These are phyloP conservation scores for Ophiothrix spiculata DNA, from an alignment of 35 echinoderm and acorn worm genomes.

Conservation along the genomic window DNA sequence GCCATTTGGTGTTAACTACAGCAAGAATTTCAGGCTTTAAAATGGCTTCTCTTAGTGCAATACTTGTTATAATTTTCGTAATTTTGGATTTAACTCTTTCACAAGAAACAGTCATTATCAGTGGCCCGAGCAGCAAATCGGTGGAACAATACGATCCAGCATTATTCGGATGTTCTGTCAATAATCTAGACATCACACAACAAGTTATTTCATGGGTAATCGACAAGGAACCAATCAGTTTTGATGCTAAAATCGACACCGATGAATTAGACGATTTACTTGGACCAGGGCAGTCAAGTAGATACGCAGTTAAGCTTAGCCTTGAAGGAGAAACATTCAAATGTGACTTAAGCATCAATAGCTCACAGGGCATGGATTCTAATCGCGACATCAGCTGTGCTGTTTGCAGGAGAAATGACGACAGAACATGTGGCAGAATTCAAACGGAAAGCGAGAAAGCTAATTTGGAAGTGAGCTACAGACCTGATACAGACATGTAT, in stretches of 20 bases:
- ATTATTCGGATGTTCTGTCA: background rate
- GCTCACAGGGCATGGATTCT: background rate
- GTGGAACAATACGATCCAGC: background rate
- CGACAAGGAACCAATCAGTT: background rate
- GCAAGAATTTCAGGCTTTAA: too few species aligned
- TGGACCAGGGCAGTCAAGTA: background rate
- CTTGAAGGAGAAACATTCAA: background rate
- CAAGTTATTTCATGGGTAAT: background rate
- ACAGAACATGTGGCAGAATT: background rate
- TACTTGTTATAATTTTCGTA: too few species aligned
- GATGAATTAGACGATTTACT: background rate
- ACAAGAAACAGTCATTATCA: too few species aligned
- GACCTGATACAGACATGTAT: background rate
- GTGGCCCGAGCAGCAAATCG: background rate
- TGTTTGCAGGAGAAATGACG: background rate
- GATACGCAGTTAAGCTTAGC: background rate
- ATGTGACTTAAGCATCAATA: background rate
- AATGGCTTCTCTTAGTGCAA: too few species aligned
- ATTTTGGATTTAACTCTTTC: too few species aligned
- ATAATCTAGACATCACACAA: background rate
- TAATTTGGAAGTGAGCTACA: background rate
- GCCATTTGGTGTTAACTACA: too few species aligned
- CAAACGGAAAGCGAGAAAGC: background rate
- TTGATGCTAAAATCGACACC: background rate
- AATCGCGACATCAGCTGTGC: background rate